These are phyloP conservation scores for Dreissena polymorpha DNA, from an alignment of 1,140 invertebrate species.

Conservation along the genomic window DNA sequence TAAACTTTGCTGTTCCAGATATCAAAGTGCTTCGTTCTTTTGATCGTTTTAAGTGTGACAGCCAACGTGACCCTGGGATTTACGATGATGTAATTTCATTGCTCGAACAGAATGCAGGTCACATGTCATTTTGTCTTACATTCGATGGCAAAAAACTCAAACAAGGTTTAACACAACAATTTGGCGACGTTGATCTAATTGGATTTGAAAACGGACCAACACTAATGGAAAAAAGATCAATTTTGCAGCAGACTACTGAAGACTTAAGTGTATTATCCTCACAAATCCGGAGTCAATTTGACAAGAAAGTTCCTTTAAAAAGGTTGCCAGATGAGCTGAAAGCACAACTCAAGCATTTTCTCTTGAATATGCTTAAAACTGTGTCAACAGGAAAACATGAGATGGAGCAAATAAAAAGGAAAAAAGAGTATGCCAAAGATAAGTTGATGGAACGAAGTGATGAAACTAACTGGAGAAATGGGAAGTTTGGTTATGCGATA, in stretches of 20 bases:
- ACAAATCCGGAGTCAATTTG: background rate
- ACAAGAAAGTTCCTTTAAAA: background rate
- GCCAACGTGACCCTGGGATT: no score
- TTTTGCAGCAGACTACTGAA: background rate
- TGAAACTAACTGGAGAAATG: slow-evolving; percentile 26
- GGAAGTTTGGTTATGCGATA: slow-evolving; percentile 45
- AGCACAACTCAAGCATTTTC: background rate
- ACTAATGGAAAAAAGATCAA: background rate
- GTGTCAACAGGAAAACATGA: background rate
- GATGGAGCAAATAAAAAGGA: slow-evolving; percentile 37
- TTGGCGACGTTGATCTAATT: slow-evolving; percentile 12
- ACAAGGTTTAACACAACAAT: slow-evolving; percentile 13
- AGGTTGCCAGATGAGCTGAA: background rate
- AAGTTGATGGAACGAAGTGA: slow-evolving; percentile 49
- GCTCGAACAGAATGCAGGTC: no score
- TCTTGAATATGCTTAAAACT: background rate
- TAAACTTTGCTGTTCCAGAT: no score
- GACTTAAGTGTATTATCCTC: background rate
- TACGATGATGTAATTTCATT: no score
- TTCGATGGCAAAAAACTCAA: slow-evolving; percentile 31
- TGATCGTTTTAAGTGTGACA: no score
- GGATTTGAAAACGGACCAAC: slow-evolving; percentile 7
- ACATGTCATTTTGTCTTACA: no score
- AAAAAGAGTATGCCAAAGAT: slow-evolving; percentile 45
- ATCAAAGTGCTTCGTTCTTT: no score